Evolutionary conservation across 2,888 invertebrate species (phyloP).

Genomic region (Emmelina monodactyla): DNA sequence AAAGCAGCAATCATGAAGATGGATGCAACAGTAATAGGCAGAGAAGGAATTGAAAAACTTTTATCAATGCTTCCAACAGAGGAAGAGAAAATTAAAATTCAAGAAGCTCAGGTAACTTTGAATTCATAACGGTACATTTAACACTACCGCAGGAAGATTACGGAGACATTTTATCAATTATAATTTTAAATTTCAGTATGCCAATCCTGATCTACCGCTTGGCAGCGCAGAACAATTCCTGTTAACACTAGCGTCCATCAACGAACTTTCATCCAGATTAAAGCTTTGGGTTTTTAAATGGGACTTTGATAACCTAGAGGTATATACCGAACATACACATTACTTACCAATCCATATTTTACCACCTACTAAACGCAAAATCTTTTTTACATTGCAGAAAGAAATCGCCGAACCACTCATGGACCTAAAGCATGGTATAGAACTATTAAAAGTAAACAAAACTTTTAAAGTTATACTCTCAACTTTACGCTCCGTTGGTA

Average conservation of each 20-base stretch:
- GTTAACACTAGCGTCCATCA: slow-evolving; percentile 94
- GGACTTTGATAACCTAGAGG: slow-evolving; percentile 97
- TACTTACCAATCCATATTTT: too few species aligned
- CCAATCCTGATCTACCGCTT: slow-evolving; percentile 87
- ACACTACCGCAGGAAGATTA: too few species aligned
- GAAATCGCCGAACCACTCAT: slow-evolving; percentile 98
- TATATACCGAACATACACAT: too few species aligned
- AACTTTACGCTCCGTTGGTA: slow-evolving; percentile 92
- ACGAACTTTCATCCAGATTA: slow-evolving; percentile 90
- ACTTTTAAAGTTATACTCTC: slow-evolving; percentile 96
- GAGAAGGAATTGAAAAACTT: slow-evolving; percentile 98
- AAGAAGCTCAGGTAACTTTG: slow-evolving; percentile 89
- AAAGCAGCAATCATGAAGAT: slow-evolving; percentile 99
- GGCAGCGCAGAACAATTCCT: slow-evolving; percentile 99
- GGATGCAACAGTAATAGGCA: slow-evolving; percentile 97
- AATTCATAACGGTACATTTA: too few species aligned
- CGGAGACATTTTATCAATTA: too few species aligned
- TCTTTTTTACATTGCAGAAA: slow-evolving; percentile 54
- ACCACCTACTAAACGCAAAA: neutral
- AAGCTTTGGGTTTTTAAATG: slow-evolving; percentile 98
- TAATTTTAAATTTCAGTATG: slow-evolving; percentile 58
- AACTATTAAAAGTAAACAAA: slow-evolving; percentile 87
- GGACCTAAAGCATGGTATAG: slow-evolving; percentile 97
- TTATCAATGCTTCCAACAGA: slow-evolving; percentile 97
- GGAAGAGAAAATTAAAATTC: slow-evolving; percentile 94